These are phyloP conservation scores for Bombus pyrosoma DNA, from an alignment of 1,140 invertebrate species.

Conservation along the genomic window DNA sequence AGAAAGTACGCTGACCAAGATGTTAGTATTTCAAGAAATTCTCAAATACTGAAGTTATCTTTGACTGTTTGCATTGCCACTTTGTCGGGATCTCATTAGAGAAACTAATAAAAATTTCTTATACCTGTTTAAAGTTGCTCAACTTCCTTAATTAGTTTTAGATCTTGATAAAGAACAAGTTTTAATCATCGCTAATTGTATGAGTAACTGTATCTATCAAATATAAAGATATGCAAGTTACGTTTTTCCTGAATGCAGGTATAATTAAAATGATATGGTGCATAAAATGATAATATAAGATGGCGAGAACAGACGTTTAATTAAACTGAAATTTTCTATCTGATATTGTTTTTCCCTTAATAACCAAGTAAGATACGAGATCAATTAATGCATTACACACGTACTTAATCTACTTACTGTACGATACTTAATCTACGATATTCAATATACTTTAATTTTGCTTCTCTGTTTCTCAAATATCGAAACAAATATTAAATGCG, in stretches of 20 bases:
- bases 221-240: background rate
- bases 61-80: background rate
- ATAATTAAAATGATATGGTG: background rate
- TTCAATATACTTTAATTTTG: no score
- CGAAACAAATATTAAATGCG: no score
- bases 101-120: background rate
- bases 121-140: background rate
- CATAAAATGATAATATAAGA: background rate
- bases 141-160: conserved; percentile 6
- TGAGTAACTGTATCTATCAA: background rate
- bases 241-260: background rate
- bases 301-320: background rate
- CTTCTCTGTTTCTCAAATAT: no score
- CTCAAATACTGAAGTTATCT: background rate
- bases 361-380: no score
- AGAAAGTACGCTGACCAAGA: no score
- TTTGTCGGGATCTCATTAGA: background rate
- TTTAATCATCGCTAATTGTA: background rate
- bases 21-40: no score
- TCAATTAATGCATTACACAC: no score
- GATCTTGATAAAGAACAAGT: background rate
- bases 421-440: no score
- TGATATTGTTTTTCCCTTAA: background rate
- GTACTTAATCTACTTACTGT: no score
- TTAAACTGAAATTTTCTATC: background rate